Conservation (phyloP, 2,113 vertebrate species). For the Casuarius casuarius region DNA sequence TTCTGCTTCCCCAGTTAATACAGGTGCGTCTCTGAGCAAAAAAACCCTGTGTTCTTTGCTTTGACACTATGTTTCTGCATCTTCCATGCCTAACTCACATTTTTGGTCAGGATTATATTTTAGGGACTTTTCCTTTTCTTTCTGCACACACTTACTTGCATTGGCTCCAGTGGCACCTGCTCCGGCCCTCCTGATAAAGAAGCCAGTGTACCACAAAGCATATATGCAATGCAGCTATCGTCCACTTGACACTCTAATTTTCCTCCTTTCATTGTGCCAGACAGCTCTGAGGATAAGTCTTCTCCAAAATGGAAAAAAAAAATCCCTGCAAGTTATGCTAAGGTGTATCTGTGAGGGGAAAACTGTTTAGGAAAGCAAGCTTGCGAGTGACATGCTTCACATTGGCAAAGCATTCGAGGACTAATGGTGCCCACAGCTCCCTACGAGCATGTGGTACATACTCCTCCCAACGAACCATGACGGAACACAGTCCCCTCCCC, state of each 20-base stretch:
- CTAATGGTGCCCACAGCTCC: neutral
- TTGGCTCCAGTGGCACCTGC: neutral
- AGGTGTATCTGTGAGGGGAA: neutral
- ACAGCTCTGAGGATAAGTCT: neutral
- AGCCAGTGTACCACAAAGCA: neutral
- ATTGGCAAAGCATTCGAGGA: neutral
- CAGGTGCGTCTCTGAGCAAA: neutral
- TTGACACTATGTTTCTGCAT: neutral
- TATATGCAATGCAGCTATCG: neutral
- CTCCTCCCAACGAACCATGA: neutral
- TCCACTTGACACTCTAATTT: neutral
- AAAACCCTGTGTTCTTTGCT: neutral
- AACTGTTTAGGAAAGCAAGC: neutral
- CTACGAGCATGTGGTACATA: rapidly evolving
- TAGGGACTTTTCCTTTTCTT: neutral
- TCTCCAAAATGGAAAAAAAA: neutral
- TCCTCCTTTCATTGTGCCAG: neutral
- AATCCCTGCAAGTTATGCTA: neutral
- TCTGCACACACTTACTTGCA: neutral
- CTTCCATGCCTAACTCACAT: neutral
- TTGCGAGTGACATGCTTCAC: neutral
- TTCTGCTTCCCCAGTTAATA: neutral
- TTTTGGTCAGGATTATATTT: neutral
- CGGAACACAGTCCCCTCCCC: neutral
- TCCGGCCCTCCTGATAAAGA: neutral